Conservation (phyloP, 2,888 invertebrate genomes). For the Mylabris sibirica region DNA sequence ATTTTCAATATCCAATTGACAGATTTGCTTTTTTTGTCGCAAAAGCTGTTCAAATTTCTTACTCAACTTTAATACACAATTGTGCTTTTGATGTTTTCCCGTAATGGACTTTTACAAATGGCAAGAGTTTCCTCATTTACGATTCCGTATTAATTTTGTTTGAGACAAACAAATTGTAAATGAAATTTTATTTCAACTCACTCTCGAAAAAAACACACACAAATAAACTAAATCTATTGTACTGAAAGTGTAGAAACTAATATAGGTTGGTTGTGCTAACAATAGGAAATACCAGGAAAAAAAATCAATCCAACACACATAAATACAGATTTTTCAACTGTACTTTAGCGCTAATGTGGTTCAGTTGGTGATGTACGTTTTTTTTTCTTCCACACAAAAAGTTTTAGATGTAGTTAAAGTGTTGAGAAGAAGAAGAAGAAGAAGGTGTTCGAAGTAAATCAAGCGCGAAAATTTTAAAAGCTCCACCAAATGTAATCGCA, state of each 20-base stretch:
- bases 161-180: neutral
- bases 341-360: neutral
- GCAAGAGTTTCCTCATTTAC: neutral
- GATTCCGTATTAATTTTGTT: neutral
- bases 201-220: neutral
- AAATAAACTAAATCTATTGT: no score
- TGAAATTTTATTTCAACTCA: neutral
- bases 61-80: neutral
- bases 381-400: neutral
- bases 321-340: neutral
- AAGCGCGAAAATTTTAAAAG: conserved; percentile 32
- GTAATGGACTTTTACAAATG: neutral
- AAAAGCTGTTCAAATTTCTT: neutral
- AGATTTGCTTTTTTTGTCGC: neutral
- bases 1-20: neutral
- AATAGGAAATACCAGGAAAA: neutral
- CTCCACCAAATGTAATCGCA: conserved; percentile 26
- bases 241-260: no score
- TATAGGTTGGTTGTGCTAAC: no score
- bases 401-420: neutral
- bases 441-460: conserved; percentile 29
- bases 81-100: neutral
- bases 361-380: neutral
- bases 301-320: neutral
- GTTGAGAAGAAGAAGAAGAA: no score